Conservation (phyloP, 2,888 invertebrate genomes). For the Dusona sp. region DNA sequence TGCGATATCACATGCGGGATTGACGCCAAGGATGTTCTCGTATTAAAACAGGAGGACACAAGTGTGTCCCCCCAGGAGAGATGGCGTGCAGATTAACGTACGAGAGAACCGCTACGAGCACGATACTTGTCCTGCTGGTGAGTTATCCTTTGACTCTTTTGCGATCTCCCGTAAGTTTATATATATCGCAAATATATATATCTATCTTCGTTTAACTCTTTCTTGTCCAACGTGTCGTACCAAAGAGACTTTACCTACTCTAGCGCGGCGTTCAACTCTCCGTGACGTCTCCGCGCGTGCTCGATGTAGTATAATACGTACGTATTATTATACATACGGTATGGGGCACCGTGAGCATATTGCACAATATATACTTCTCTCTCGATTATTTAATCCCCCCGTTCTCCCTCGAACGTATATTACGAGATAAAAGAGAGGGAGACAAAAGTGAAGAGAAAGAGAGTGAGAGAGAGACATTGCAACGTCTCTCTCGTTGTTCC, state of each 20-base stretch:
- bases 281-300: constrained; percentile 66
- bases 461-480: constrained; percentile 41
- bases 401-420: constrained; percentile 42
- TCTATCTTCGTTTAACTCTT: constrained; percentile 18
- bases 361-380: constrained; percentile 61
- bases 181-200: constrained; percentile 15
- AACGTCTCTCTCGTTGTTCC: constrained; percentile 56
- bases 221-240: constrained; percentile 43
- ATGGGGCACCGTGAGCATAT: constrained; percentile 43
- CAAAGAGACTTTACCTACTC: constrained; percentile 59
- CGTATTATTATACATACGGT: neutral
- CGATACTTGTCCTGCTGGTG: constrained; percentile 82
- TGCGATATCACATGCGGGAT: constrained; percentile 57
- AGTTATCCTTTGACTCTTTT: constrained; percentile 73
- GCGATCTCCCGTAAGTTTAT: constrained; percentile 42
- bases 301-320: constrained; percentile 34
- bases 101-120: constrained; percentile 80
- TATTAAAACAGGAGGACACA: constrained; percentile 67
- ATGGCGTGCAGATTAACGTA: constrained; percentile 82
- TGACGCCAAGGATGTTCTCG: constrained; percentile 64
- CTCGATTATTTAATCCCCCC: constrained; percentile 65
- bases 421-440: constrained; percentile 44
- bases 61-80: constrained; percentile 75
- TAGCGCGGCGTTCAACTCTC: constrained; percentile 63
- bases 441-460: constrained; percentile 9